A percentile compares a stretch with the other conserved stretches of the same genome.
Conservation (phyloP, 2,888 invertebrate species). For the Caenorhabditis macrosperma region DNA sequence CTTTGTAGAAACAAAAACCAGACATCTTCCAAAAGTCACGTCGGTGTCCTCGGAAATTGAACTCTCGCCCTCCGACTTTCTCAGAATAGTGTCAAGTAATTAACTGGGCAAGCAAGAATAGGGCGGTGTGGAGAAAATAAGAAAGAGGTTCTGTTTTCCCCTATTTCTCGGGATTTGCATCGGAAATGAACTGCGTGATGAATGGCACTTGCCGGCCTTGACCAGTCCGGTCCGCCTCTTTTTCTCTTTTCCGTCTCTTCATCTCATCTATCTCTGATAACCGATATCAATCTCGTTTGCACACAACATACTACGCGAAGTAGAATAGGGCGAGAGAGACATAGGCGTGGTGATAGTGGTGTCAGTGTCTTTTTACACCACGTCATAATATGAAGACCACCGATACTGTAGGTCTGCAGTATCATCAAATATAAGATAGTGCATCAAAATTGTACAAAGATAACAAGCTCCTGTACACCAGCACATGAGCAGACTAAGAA, state of each 20-base stretch:
- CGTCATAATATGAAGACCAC: not conserved
- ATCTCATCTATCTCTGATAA: constrained; percentile 19
- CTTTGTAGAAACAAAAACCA: not conserved
- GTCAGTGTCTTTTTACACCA: not conserved
- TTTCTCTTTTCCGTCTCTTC: constrained; percentile 2
- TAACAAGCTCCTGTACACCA: too few relatives aligned
- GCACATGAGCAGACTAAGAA: not conserved
- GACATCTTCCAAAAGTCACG: not conserved
- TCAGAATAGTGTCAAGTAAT: not conserved
- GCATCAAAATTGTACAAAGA: too few relatives aligned
- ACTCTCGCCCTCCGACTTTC: not conserved
- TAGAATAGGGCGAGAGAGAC: not conserved
- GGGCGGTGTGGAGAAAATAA: not conserved
- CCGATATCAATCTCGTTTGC: constrained; percentile 25
- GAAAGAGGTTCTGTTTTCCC: not conserved
- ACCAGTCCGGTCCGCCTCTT: constrained; percentile 26
- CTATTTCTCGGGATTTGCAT: constrained; percentile 15
- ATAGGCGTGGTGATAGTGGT: not conserved
- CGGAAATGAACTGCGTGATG: constrained; percentile 34
- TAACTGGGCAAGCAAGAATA: too few relatives aligned
- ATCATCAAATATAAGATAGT: not conserved
- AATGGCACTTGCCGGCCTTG: constrained; percentile 48
- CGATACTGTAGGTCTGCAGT: not conserved
- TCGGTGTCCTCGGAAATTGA: too few relatives aligned
- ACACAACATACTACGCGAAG: not conserved